Percentiles rank a stretch among this genome's conserved stretches.
These are phyloP conservation scores for Cassiopea andromeda DNA, from an alignment of 30 jellyfish, hydroid and myxozoan genomes.

Conservation along the genomic window DNA sequence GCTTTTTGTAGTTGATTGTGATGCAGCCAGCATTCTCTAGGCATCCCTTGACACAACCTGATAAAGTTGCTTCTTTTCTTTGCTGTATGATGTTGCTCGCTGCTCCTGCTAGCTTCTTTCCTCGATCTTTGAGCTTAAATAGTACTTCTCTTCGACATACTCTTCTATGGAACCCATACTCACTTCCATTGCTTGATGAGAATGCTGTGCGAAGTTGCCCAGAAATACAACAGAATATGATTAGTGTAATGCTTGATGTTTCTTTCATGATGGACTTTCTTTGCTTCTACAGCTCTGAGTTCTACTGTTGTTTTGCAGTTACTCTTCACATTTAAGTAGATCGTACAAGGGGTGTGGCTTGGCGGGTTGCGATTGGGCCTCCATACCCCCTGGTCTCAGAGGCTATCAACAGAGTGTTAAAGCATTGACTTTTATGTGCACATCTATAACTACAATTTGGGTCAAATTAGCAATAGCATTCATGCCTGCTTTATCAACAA, in stretches of 20 bases:
- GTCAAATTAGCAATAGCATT: too few species aligned
- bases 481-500: too few species aligned
- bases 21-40: not conserved
- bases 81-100: not conserved
- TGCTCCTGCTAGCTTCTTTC: not conserved
- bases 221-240: too few species aligned
- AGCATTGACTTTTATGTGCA: too few species aligned
- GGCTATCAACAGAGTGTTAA: too few species aligned
- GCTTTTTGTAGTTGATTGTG: slow-evolving; percentile 45
- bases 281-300: not conserved
- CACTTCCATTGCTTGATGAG: not conserved
- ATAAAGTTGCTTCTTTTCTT: not conserved
- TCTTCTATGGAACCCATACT: not conserved
- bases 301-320: too few species aligned
- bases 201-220: not conserved
- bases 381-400: too few species aligned
- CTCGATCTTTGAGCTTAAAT: not conserved
- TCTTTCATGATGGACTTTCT: not conserved
- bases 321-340: too few species aligned
- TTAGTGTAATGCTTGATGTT: not conserved
- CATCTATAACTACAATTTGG: too few species aligned
- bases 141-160: slow-evolving; percentile 9
- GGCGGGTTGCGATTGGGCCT: too few species aligned
- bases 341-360: too few species aligned
- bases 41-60: slow-evolving; percentile 35